Evolutionary conservation across 2,888 invertebrate genomes (phyloP).

Genomic region (Sturmia bella): DNA sequence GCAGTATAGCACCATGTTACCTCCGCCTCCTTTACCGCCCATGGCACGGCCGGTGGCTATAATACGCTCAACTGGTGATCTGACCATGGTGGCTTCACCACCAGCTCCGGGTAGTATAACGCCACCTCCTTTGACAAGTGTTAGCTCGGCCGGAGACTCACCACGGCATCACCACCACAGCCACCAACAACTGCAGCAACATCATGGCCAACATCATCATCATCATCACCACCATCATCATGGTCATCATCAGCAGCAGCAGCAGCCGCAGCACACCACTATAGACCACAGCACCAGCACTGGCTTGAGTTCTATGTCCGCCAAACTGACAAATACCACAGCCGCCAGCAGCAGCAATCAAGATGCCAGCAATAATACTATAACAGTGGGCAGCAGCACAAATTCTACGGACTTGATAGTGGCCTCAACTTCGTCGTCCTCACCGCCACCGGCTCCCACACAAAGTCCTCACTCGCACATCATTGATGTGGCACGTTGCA

Average conservation of each 20-base stretch:
- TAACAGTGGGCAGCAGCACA: slow-evolving; percentile 69
- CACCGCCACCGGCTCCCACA: slow-evolving; percentile 74
- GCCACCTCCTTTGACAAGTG: slow-evolving; percentile 73
- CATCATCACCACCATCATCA: slow-evolving; percentile 72
- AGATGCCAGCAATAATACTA: slow-evolving; percentile 65
- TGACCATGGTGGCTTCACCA: slow-evolving; percentile 85
- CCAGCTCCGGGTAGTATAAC: slow-evolving; percentile 83
- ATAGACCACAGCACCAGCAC: slow-evolving; percentile 66
- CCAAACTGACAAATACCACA: slow-evolving; percentile 58
- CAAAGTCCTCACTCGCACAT: slow-evolving; percentile 75
- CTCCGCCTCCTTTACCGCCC: slow-evolving; percentile 96
- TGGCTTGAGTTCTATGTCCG: slow-evolving; percentile 61
- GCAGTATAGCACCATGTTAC: slow-evolving; percentile 93
- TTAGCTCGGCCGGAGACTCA: slow-evolving; percentile 65
- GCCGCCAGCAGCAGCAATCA: slow-evolving; percentile 54
- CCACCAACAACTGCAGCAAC: slow-evolving; percentile 57
- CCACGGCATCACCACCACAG: slow-evolving; percentile 62
- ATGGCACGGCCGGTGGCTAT: slow-evolving; percentile 98
- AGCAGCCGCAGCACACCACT: slow-evolving; percentile 72
- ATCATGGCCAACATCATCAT: slow-evolving; percentile 59
- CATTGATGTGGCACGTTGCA: slow-evolving; percentile 73
- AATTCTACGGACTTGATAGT: slow-evolving; percentile 71
- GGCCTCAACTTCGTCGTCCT: slow-evolving; percentile 52
- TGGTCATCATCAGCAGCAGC: slow-evolving; percentile 75
- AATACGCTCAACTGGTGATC: slow-evolving; percentile 91